These are phyloP conservation scores for Phoxinus dragarum DNA, from an alignment of 2,797 vertebrate species.

Conservation along the genomic window DNA sequence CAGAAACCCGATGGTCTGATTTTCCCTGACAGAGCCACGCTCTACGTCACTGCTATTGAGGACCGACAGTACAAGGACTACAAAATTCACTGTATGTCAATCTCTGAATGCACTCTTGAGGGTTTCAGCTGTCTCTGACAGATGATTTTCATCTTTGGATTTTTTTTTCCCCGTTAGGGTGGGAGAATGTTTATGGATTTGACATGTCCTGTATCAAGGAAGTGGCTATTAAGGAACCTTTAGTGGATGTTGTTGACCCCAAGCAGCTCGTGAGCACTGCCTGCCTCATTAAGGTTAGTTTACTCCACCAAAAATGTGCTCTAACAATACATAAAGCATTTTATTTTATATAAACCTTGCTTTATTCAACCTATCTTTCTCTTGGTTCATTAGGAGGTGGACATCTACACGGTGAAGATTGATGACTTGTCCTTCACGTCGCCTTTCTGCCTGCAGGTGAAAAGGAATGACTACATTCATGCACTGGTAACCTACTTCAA, in stretches of 20 bases:
- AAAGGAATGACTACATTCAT: constrained; percentile 94
- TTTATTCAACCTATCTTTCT: not conserved
- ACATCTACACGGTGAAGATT: constrained; percentile 93
- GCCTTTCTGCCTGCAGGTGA: constrained; percentile 94
- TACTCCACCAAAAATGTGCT: too few relatives aligned
- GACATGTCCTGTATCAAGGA: constrained; percentile 97
- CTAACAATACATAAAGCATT: not conserved
- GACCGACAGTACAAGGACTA: constrained; percentile 96
- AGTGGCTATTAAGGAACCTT: constrained; percentile 92
- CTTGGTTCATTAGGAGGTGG: constrained; percentile 83
- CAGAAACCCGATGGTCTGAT: constrained; percentile 92
- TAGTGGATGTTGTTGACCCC: constrained; percentile 93
- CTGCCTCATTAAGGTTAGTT: constrained; percentile 90
- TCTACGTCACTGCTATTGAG: constrained; percentile 93
- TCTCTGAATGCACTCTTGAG: not conserved
- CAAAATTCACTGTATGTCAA: constrained; percentile 90
- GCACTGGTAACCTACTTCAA: constrained; percentile 95
- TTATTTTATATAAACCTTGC: too few relatives aligned
- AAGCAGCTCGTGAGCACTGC: constrained; percentile 92
- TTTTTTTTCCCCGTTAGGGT: constrained; percentile 77
- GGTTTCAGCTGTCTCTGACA: not conserved
- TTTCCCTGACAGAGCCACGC: constrained; percentile 91
- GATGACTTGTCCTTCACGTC: constrained; percentile 94
- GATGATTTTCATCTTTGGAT: not conserved
- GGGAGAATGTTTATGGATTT: constrained; percentile 95